Evolutionary conservation across 2,113 vertebrate genomes (phyloP), one percentile per base, ranked within the genome.

Genomic region (Probosciger aterrimus): DNA sequence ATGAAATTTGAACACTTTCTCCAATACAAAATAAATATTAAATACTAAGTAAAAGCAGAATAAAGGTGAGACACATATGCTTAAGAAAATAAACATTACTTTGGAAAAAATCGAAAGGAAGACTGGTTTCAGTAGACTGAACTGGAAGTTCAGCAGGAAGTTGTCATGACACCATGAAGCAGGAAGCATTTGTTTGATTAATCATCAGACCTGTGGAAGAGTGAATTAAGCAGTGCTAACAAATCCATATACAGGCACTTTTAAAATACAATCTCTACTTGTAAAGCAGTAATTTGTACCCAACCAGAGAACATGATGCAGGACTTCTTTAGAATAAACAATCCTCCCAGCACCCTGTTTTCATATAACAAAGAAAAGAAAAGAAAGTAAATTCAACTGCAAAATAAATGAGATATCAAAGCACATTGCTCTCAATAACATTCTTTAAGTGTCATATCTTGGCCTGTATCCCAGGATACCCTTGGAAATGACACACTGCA

Each of bases 331-430:
- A 49, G 82, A 88, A 89, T 75, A 95, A 94, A 80, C 28, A 82
- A 71, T 77, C 79, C 76, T 85, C 46, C 31, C 64, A 91, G 68
- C 33, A 82, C 67, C 19, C 43, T 81, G 71, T 86, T 93, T 82
- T 71, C 47, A 69, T 77, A 28, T 46, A 92, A 93, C 88, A 94
- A 88, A 90, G 37, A 10, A 91, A 94, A 93, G 96, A 90, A 64
- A 3, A 77, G 50, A 84, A 82, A 86, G 65, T 65, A 91, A 95
- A 93, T 88, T 94, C 79, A 87, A 64, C 82, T 78, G 65, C 92
- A 96, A 95, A 95, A 94, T 79, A 93, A 97, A 92, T 93, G 93
- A 96, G 84, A 95, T 93, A 94, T 96, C 95, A 93, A 94, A 96
- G 93, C 68, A 92, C 2, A 0, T 10, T 88, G 85, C 41, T 93